Base-by-base conservation (phyloP, 2,797 vertebrate genomes). In the Pipistrellus pygmaeus region DNA sequence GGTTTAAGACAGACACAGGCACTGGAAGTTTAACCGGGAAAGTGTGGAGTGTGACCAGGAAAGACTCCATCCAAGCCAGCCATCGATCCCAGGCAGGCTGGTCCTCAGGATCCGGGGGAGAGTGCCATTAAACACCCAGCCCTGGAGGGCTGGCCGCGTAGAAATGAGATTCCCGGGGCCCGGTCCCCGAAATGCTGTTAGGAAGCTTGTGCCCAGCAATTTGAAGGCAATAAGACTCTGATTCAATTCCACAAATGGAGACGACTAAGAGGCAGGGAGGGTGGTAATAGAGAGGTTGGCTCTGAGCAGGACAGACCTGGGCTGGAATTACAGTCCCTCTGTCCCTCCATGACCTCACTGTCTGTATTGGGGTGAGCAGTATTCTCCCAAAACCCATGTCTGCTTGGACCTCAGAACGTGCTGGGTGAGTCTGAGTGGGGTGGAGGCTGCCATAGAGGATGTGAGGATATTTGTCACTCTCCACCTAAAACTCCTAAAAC, bases 221-320 rank as follows among this genome's bases (percentile, higher is more conserved):
- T 68, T 93, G 94, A 88, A 95, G 91, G 95, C 78, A 85, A 89
- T 94, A 95, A 96, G 88, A 85, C 87, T 72, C 91, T 75, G 89
- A 97, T 95, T 97, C 77, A 62, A 57, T 93, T 91, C 86, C 69
- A 71, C 91, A 96, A 93, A 95, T 93, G 87, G 89, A 96, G 93
- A 94, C 73, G 81, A 91, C 80, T 3, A 72, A 66, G 84, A 35
- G 12, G n/a, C 84, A 69, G 81, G 23, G 62, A 51, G 78, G 30
- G 64, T 17, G 48, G 38, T 73, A 35, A 92, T 15, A 7, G 13
- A 80, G 88, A 41, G 55, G 32, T 35, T 17, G 17, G 27, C 77
- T 81, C 1, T 0, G 82, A 71, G 25, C 62, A 25, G 75, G 41
- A 25, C 38, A 8, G 55, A 46, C 18, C 25, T 20, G 18, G 38